Percentiles rank a stretch among this genome's conserved stretches.
Conservation (phyloP, 2,797 vertebrate species). For the Smutsia temminckii region DNA sequence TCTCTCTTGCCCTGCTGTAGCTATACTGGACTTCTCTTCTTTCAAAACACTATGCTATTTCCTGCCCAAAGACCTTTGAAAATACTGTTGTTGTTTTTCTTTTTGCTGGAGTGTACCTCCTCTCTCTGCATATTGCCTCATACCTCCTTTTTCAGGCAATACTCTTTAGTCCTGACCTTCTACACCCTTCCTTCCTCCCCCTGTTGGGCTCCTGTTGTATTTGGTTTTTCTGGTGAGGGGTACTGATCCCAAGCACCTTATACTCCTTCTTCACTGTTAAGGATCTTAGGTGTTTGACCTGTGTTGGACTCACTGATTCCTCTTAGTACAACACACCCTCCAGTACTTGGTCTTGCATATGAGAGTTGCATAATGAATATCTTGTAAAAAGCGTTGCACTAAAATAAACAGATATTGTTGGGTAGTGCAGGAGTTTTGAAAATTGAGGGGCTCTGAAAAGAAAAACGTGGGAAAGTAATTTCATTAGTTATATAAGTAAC, state of each 20-base stretch:
- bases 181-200: background rate
- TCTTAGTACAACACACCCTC: background rate
- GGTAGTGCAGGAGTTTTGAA: background rate
- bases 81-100: background rate
- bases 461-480: background rate
- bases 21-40: fast-evolving
- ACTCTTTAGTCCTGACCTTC: background rate
- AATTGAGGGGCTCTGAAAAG: background rate
- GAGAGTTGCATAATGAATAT: background rate
- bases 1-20: background rate
- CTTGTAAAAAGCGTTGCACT: background rate
- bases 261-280: background rate
- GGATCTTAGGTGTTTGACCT: no score
- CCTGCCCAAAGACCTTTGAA: background rate
- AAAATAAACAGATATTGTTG: background rate
- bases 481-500: background rate
- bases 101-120: background rate
- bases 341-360: background rate
- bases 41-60: background rate
- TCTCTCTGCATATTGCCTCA: background rate
- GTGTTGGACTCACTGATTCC: background rate
- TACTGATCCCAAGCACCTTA: background rate
- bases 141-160: background rate
- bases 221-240: background rate
- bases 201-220: background rate